Percentiles rank a stretch among this genome's conserved stretches.
These are phyloP conservation scores for Pilophorus perplexus DNA, from an alignment of 2,888 invertebrate genomes.

Conservation along the genomic window DNA sequence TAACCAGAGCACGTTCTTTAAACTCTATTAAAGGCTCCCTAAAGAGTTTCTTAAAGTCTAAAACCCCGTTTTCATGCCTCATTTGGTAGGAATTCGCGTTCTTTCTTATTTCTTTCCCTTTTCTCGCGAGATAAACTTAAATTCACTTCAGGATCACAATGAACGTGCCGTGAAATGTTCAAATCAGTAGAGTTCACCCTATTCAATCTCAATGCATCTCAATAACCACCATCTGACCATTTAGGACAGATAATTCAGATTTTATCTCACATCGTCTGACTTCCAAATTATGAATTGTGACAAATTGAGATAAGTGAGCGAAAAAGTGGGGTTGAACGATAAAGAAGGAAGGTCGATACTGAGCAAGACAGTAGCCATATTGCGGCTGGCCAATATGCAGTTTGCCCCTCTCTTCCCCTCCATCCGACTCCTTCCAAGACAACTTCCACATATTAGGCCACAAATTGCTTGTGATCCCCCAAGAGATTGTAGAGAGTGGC, in stretches of 20 bases:
- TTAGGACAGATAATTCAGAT: too few relatives aligned
- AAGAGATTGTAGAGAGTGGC: conserved; percentile 22
- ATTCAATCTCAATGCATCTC: too few relatives aligned
- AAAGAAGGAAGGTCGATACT: conserved; percentile 2
- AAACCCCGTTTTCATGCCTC: conserved; percentile 34
- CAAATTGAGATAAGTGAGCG: background rate
- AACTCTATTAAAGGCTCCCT: conserved; percentile 40
- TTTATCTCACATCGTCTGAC: too few relatives aligned
- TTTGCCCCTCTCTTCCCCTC: conserved; percentile 4
- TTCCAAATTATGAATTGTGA: background rate
- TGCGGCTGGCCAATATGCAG: conserved; percentile 40
- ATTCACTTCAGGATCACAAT: too few relatives aligned
- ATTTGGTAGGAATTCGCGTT: conserved; percentile 19
- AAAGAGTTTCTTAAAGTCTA: conserved; percentile 39
- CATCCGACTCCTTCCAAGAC: conserved; percentile 4
- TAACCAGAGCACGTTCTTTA: conserved; percentile 41
- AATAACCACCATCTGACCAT: too few relatives aligned
- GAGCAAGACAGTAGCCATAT: conserved; percentile 35
- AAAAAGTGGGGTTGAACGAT: background rate
- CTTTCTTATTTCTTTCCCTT: background rate
- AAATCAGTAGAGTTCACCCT: too few relatives aligned
- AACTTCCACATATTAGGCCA: conserved; percentile 39
- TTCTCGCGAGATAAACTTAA: background rate
- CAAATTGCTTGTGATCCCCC: conserved; percentile 38
- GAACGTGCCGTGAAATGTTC: too few relatives aligned